These are phyloP conservation scores for Tor tambroides DNA, from an alignment of 2,113 vertebrate species.

Conservation along the genomic window DNA sequence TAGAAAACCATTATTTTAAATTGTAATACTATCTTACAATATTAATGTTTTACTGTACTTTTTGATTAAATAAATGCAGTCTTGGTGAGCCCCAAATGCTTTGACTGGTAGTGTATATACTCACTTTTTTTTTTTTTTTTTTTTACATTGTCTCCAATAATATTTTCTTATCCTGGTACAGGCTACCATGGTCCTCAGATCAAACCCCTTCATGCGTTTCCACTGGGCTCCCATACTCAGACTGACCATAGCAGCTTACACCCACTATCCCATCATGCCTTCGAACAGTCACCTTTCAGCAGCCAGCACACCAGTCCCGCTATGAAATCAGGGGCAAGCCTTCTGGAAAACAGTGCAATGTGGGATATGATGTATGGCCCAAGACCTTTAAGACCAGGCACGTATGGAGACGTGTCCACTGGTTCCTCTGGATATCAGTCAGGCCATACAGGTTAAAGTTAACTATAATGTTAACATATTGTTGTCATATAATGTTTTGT, in stretches of 20 bases:
- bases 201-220: slow-evolving; percentile 68
- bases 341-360: slow-evolving; percentile 64
- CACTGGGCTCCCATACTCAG: slow-evolving; percentile 64
- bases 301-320: slow-evolving; percentile 57
- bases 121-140: too few relatives aligned
- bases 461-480: neutral
- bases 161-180: slow-evolving; percentile 46
- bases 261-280: slow-evolving; percentile 58
- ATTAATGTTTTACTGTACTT: neutral
- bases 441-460: slow-evolving; percentile 77
- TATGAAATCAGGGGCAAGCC: slow-evolving; percentile 57
- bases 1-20: too few relatives aligned
- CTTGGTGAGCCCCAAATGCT: neutral
- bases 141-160: neutral
- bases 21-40: too few relatives aligned
- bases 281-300: slow-evolving; percentile 59
- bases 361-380: slow-evolving; percentile 68
- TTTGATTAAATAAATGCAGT: slow-evolving; percentile 4
- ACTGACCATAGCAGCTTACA: slow-evolving; percentile 58
- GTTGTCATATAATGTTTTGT: neutral
- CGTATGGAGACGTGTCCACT: slow-evolving; percentile 71
- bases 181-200: slow-evolving; percentile 64
- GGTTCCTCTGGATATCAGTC: slow-evolving; percentile 76
- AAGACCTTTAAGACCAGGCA: slow-evolving; percentile 62
- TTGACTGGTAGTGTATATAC: neutral